phyloP scores from a whole-genome alignment of 92 coral and sea anemone genomes.

The Pocillopora grandis region DNA sequence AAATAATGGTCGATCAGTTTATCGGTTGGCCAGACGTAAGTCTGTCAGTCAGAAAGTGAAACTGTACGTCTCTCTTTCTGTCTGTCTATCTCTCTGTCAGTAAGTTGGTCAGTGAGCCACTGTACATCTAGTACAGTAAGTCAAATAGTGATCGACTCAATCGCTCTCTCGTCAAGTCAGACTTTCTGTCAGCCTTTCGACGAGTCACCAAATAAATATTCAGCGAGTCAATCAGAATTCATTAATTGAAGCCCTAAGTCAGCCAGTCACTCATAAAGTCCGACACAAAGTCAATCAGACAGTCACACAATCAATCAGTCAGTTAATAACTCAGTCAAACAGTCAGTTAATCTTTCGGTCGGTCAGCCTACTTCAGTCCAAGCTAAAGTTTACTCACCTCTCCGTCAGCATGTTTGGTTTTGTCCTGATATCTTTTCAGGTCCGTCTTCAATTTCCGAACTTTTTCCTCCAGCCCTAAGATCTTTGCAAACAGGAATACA shows the following conservation, averaged over 20 bases:
- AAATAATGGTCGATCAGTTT: background rate
- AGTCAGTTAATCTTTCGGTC: background rate
- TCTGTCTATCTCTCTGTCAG: background rate
- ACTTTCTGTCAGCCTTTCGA: too few species aligned
- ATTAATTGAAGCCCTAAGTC: too few species aligned
- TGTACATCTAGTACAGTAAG: too few species aligned
- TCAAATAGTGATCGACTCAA: too few species aligned
- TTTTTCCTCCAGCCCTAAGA: conserved; percentile 78
- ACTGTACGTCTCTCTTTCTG: too few species aligned
- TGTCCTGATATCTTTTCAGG: conserved; percentile 85
- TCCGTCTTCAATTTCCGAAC: conserved; percentile 73
- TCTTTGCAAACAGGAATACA: conserved; percentile 35
- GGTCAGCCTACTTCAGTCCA: background rate
- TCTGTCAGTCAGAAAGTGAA: background rate
- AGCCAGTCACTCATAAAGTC: too few species aligned
- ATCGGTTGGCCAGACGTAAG: background rate
- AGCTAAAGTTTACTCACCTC: conserved; percentile 56
- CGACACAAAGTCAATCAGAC: background rate
- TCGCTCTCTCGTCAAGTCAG: too few species aligned
- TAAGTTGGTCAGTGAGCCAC: background rate
- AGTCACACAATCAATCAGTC: background rate
- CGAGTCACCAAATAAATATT: too few species aligned
- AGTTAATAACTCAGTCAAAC: background rate
- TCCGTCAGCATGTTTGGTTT: conserved; percentile 78
- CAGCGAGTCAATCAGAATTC: too few species aligned